A percentile compares a stretch with the other conserved stretches of the same genome.
Conservation (phyloP, 1,140 invertebrate species). For the Cepaea nemoralis region DNA sequence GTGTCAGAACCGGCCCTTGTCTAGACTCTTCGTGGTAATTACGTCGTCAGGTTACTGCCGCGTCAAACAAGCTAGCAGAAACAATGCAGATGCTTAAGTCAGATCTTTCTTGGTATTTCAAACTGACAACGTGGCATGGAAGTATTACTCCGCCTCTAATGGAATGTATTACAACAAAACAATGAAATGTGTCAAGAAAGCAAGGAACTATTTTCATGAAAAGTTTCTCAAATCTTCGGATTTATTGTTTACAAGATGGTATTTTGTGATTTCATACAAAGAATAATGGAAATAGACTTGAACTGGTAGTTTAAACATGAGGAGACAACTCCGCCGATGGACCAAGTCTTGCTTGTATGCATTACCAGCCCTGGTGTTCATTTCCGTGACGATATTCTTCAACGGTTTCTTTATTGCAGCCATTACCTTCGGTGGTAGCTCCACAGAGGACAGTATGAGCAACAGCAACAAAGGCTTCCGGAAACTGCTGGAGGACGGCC, state of each 20-base stretch:
- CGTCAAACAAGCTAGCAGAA: neutral
- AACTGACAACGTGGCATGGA: neutral
- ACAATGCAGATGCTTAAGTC: neutral
- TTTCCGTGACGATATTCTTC: slow-evolving; percentile 47
- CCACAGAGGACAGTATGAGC: slow-evolving; percentile 36
- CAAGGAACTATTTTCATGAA: neutral
- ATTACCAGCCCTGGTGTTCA: slow-evolving; percentile 33
- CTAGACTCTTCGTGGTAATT: neutral
- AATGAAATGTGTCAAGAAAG: neutral
- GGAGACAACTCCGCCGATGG: slow-evolving; percentile 30
- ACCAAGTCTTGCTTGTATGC: slow-evolving; percentile 27
- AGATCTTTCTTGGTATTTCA: neutral
- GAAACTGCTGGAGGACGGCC: slow-evolving; percentile 53
- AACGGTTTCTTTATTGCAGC: slow-evolving; percentile 47
- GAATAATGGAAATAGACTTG: neutral
- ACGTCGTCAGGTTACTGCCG: neutral
- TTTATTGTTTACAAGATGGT: neutral
- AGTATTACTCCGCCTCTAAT: neutral
- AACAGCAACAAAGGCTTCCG: slow-evolving; percentile 47
- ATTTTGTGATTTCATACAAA: neutral
- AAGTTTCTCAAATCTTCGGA: neutral
- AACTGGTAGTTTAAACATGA: neutral
- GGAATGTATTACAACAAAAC: neutral
- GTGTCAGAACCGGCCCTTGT: neutral
- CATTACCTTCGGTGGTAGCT: slow-evolving; percentile 34